Percentiles rank a stretch among this genome's conserved stretches.
Evolutionary conservation across 2,888 invertebrate species (phyloP).

Genomic region (Exephanes ischioxanthus): DNA sequence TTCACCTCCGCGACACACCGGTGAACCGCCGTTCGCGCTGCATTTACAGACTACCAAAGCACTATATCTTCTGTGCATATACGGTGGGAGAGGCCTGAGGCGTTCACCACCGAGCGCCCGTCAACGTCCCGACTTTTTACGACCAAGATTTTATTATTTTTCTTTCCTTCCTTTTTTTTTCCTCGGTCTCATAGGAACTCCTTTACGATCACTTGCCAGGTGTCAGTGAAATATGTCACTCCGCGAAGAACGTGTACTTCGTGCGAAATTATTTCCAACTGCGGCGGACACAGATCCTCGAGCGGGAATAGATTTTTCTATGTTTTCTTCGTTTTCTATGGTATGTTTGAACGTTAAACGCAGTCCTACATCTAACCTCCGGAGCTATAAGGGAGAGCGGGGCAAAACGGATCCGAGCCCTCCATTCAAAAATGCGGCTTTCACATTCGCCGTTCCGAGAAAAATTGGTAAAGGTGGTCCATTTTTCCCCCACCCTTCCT

Average conservation of each 20-base stretch:
- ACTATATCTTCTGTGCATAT: background rate
- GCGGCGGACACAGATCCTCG: background rate
- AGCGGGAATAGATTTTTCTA: background rate
- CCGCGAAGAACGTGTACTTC: slow-evolving; percentile 32
- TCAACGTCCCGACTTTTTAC: slow-evolving; percentile 44
- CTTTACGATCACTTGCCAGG: slow-evolving; percentile 38
- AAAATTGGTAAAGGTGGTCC: background rate
- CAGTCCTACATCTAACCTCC: background rate
- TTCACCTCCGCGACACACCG: slow-evolving; percentile 16
- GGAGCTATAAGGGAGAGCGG: too few species aligned
- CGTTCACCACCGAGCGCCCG: slow-evolving; percentile 9
- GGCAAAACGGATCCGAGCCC: too few species aligned
- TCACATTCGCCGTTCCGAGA: background rate
- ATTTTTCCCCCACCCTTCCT: too few species aligned
- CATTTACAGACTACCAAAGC: background rate
- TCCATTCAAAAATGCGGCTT: too few species aligned
- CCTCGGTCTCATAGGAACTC: slow-evolving; percentile 9
- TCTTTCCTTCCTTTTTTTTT: background rate
- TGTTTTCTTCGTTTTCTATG: background rate
- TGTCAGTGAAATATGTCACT: slow-evolving; percentile 49
- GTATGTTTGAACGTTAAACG: slow-evolving; percentile 3
- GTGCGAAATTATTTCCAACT: slow-evolving; percentile 35
- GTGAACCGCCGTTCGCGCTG: background rate
- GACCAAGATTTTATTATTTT: slow-evolving; percentile 3
- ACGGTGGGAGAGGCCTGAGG: slow-evolving; percentile 31